Conservation (phyloP, 2,888 invertebrate genomes). For the Hoplodrina blanda region DNA sequence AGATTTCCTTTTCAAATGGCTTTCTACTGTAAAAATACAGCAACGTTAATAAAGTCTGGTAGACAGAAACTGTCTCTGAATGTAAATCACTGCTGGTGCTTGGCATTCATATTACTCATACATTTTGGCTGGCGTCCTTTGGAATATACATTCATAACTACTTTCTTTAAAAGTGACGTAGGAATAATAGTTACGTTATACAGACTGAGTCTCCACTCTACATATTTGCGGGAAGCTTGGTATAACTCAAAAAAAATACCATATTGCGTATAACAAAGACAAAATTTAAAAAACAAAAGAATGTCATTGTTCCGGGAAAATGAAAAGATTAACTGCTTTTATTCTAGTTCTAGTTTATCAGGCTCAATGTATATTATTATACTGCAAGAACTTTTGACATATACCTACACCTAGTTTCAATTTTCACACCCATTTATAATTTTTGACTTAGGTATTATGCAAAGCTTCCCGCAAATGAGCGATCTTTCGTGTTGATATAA, state of each 20-base stretch:
- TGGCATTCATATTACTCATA: slow-evolving; percentile 54
- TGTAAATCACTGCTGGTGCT: slow-evolving; percentile 51
- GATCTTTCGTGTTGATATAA: slow-evolving; percentile 19
- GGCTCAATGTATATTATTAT: too few species aligned
- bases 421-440: too few species aligned
- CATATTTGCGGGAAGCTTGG: background rate
- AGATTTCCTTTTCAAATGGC: slow-evolving; percentile 54
- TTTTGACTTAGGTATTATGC: too few species aligned
- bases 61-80: slow-evolving; percentile 61
- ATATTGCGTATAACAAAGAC: too few species aligned
- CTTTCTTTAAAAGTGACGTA: slow-evolving; percentile 47
- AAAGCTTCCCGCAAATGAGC: too few species aligned
- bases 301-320: too few species aligned
- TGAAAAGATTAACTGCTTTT: too few species aligned
- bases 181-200: slow-evolving; percentile 27
- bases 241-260: too few species aligned
- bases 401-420: too few species aligned
- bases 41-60: slow-evolving; percentile 59
- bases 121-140: slow-evolving; percentile 53
- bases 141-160: slow-evolving; percentile 50
- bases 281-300: too few species aligned
- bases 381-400: too few species aligned
- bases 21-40: slow-evolving; percentile 55
- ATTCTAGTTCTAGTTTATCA: too few species aligned
- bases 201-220: slow-evolving; percentile 17